Conservation (phyloP, 2,113 vertebrate genomes). For the Phyllostomus discolor region DNA sequence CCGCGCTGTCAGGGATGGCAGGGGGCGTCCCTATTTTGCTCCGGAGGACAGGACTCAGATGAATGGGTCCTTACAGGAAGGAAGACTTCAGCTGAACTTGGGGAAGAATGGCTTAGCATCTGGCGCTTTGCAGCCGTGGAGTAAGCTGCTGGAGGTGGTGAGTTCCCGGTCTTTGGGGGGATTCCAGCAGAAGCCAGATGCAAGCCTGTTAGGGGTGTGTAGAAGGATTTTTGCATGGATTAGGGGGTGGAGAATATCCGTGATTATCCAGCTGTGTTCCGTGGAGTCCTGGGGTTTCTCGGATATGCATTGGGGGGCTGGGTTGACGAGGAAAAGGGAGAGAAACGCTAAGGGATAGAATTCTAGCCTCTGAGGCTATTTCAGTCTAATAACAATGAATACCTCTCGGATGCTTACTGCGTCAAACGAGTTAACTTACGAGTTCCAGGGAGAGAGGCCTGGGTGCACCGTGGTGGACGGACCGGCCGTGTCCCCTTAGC, state of each 20-base stretch:
- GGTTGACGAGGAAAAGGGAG: neutral
- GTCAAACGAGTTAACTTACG: neutral
- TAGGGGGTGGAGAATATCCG: neutral
- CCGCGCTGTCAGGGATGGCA: neutral
- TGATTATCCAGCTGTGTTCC: neutral
- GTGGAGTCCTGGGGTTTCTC: neutral
- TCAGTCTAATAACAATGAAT: neutral
- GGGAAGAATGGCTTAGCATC: neutral
- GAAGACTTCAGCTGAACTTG: neutral
- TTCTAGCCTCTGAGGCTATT: neutral
- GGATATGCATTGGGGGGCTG: neutral
- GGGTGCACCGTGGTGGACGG: neutral
- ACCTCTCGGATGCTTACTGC: neutral
- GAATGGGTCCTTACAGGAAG: neutral
- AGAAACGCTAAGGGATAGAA: neutral
- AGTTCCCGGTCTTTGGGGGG: neutral
- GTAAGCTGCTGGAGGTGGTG: neutral
- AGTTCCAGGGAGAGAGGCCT: neutral
- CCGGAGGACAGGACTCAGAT: neutral
- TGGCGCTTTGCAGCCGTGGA: neutral
- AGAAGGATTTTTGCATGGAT: neutral
- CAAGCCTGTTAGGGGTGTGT: neutral
- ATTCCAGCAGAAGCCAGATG: constrained; percentile 4
- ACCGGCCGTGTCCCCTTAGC: neutral
- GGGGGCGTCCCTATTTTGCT: neutral